Conservation (phyloP, 2,888 invertebrate genomes). For the Megaustenia siamemsis region DNA sequence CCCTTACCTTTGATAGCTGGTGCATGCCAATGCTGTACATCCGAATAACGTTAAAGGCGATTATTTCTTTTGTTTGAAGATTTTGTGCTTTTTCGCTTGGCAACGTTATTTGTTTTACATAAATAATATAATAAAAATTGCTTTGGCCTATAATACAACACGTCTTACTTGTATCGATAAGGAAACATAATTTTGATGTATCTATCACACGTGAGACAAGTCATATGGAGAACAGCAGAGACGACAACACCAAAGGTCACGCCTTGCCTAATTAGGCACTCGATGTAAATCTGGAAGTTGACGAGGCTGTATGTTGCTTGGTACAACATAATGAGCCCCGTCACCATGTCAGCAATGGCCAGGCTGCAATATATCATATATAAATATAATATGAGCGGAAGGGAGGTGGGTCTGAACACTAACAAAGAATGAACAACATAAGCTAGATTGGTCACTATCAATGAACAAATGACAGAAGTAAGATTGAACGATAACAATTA, state of each 20-base stretch:
- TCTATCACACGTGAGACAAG: conserved; percentile 49
- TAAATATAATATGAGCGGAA: too few relatives aligned
- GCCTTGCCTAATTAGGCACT: conserved; percentile 46
- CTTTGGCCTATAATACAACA: neutral
- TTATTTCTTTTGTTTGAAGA: too few relatives aligned
- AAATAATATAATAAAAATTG: neutral
- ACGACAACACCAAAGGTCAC: conserved; percentile 6
- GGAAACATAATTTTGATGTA: conserved; percentile 54
- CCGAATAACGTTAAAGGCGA: too few relatives aligned
- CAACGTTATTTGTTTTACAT: neutral
- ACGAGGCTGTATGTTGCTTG: conserved; percentile 65
- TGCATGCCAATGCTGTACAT: too few relatives aligned
- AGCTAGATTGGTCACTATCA: too few relatives aligned
- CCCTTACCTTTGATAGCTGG: too few relatives aligned
- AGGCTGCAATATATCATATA: conserved; percentile 59
- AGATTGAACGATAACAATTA: too few relatives aligned
- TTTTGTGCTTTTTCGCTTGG: neutral
- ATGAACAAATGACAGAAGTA: too few relatives aligned
- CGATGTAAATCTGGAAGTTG: conserved; percentile 64
- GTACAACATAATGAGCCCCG: conserved; percentile 65
- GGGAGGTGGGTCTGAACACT: neutral
- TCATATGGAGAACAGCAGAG: conserved; percentile 50
- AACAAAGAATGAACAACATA: neutral
- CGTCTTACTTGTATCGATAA: conserved; percentile 44
- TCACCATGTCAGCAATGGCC: conserved; percentile 63